phyloP scores from a whole-genome alignment of 2,888 invertebrate genomes.

The Anthrax anthrax region DNA sequence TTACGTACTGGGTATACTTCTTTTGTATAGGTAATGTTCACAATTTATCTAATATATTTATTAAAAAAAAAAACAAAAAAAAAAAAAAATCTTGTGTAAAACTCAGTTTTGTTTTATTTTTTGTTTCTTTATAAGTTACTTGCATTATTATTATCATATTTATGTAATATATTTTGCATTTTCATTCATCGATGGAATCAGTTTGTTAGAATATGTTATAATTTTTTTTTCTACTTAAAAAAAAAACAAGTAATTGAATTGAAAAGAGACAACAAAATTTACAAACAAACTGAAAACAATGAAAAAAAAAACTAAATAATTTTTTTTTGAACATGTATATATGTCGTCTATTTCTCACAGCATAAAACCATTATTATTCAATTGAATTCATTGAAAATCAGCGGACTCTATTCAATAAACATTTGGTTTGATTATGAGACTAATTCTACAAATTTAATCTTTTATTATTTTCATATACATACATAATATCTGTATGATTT shows the following conservation, averaged over 20 bases:
- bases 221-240: no score
- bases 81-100: neutral
- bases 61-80: no score
- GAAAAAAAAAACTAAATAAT: neutral
- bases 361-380: conserved; percentile 3
- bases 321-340: neutral
- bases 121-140: no score
- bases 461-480: neutral
- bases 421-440: conserved; percentile 3
- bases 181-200: conserved; percentile 4
- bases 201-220: conserved; percentile 2
- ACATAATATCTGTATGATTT: no score
- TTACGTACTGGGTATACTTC: no score
- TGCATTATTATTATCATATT: neutral
- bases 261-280: no score
- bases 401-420: conserved; percentile 5
- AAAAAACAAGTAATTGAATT: no score
- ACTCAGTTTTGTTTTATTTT: neutral
- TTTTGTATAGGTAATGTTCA: no score
- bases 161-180: neutral
- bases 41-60: no score
- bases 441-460: conserved; percentile 1
- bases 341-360: neutral
- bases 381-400: conserved; percentile 2
- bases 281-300: no score